Evolutionary conservation across 2,797 vertebrate species (phyloP), one percentile per base, ranked within the genome.

Genomic region (Geotrypetes seraphini): DNA sequence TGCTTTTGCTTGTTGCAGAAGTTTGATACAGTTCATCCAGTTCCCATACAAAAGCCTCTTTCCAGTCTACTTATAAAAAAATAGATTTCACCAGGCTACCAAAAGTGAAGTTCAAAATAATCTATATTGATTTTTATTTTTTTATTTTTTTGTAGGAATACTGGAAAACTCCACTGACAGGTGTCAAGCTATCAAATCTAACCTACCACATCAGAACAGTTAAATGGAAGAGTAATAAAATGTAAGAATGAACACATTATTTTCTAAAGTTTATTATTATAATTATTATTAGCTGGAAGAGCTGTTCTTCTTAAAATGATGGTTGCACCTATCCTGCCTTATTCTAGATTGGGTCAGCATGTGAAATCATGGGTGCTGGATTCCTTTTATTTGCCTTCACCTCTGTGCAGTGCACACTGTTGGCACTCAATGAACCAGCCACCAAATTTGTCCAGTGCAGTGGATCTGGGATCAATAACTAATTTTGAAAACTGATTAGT

Each of bases 401-500:
- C 56, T 31, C 35, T 35, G 10, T 31, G 25, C 26, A 48, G 29
- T 42, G 44, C 46, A 54, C 50, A 52, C 49, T 63, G 43, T 55
- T 60, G 53, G 67, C 76, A 78, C 62, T 77, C 81, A 73, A 63
- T 85, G 83, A 89, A 84, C 78, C 76, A 69, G 53, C 56, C 73
- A 78, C 78, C 85, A 83, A 81, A 86, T 70, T 81, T 78, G 70
- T 62, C 67, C 78, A 69, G 71, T 50, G 69, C 73, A 68, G 78
- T 71, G 63, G 64, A 62, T 57, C 57, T 41, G 50, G 76, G 87
- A 97, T 98, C 93, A 95, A 97, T 98, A 98, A 96, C 83, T 93
- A 91, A 97, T 98, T 97, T 92, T 89, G 80, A 89, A 86, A 91
- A 84, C 88, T 92, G 91, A 98, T 97, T 96, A 96, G 89, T 85